phyloP scores from a whole-genome alignment of 2,797 vertebrate species.

The Vespertilio murinus region DNA sequence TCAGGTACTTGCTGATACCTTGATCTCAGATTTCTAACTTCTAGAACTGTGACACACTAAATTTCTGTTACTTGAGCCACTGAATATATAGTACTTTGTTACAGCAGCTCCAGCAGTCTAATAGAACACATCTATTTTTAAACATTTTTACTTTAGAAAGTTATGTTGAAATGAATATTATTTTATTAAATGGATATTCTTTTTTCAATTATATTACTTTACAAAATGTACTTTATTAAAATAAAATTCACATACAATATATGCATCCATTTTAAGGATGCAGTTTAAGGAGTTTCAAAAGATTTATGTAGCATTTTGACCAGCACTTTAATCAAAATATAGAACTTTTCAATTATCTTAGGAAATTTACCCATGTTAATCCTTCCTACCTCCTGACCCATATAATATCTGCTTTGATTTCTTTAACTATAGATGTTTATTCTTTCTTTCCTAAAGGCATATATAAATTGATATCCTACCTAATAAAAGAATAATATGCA shows the following conservation, averaged over 20 bases:
- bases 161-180: not conserved
- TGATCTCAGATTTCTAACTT: not conserved
- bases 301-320: not conserved
- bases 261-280: not conserved
- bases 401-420: not conserved
- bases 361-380: not conserved
- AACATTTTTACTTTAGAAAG: not conserved
- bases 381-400: not conserved
- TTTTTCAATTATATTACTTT: not conserved
- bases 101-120: not conserved
- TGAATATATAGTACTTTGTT: not conserved
- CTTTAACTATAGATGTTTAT: not conserved
- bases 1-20: not conserved
- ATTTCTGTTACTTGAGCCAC: not conserved
- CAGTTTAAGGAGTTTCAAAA: not conserved
- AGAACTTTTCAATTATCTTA: not conserved
- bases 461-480: not conserved
- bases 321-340: conserved; percentile 18
- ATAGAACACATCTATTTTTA: not conserved
- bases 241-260: not conserved
- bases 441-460: not conserved
- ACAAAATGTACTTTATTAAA: conserved; percentile 1
- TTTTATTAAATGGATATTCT: not conserved
- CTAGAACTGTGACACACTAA: not conserved
- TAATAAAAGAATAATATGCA: too few species aligned